phyloP scores from a whole-genome alignment of 2,797 vertebrate species.

The Pseudomugil tenellus region DNA sequence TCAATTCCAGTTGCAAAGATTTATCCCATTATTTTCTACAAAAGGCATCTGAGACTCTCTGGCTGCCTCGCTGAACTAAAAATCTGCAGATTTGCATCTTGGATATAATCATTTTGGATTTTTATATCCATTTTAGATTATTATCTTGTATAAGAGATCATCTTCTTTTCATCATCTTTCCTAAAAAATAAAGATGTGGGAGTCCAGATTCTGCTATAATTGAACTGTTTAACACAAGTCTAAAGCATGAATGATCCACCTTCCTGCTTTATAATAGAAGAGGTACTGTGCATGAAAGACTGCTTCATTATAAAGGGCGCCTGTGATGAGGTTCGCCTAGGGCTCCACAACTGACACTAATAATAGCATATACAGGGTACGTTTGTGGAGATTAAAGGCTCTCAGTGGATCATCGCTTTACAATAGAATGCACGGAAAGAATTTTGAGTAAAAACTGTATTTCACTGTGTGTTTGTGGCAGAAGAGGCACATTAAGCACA shows the following conservation, averaged over 20 bases:
- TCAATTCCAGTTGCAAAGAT: neutral
- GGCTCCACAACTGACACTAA: neutral
- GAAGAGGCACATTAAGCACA: slow-evolving; percentile 31
- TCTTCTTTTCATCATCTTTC: neutral
- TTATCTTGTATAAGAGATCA: neutral
- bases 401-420: slow-evolving; percentile 16
- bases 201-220: neutral
- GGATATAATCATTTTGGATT: neutral
- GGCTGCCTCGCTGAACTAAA: neutral
- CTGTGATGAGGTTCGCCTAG: neutral
- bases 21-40: neutral
- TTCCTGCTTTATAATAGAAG: neutral
- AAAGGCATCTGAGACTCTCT: neutral
- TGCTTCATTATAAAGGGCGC: neutral
- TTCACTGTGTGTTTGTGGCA: neutral
- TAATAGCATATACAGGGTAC: neutral
- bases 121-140: neutral
- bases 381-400: neutral
- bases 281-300: neutral
- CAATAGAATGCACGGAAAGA: neutral
- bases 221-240: neutral
- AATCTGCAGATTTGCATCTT: neutral
- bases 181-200: neutral
- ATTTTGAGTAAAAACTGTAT: neutral
- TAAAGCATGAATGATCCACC: neutral